Percentiles rank a stretch among this genome's conserved stretches.
Conservation (phyloP, 2,888 invertebrate genomes). For the Arenicola marina region DNA sequence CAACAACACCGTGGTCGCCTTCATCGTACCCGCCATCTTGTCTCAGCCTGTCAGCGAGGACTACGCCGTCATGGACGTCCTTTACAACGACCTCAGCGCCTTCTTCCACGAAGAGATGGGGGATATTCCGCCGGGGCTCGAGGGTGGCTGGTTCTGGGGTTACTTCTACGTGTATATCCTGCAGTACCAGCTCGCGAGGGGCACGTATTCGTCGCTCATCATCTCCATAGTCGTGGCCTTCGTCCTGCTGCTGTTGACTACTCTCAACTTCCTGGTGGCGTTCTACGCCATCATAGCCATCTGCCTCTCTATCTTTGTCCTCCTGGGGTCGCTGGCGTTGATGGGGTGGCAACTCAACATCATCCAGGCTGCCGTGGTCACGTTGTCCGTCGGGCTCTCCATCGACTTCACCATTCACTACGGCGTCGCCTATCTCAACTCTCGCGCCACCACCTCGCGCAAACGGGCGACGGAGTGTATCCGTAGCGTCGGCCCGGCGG, state of each 20-base stretch:
- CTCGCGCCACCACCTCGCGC: conserved; percentile 5
- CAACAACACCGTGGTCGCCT: conserved; percentile 10
- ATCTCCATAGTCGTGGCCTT: conserved; percentile 79
- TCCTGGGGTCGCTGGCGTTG: conserved; percentile 67
- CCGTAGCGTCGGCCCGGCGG: conserved; percentile 75
- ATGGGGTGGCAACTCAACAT: conserved; percentile 86
- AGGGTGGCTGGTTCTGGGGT: conserved; percentile 67
- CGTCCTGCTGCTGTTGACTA: conserved; percentile 78
- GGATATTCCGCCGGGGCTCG: conserved; percentile 77
- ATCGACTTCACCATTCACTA: conserved; percentile 92
- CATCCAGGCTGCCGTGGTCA: conserved; percentile 88
- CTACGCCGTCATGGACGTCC: conserved; percentile 76
- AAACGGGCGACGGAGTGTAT: conserved; percentile 26
- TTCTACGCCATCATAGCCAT: conserved; percentile 82
- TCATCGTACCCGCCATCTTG: conserved; percentile 4
- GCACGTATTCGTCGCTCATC: conserved; percentile 79
- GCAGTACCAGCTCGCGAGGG: conserved; percentile 78
- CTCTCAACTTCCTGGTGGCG: conserved; percentile 80
- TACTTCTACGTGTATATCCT: conserved; percentile 86
- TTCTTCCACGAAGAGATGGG: conserved; percentile 74
- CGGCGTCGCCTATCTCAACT: conserved; percentile 72
- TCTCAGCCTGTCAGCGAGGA: conserved; percentile 67
- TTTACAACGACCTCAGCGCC: conserved; percentile 73
- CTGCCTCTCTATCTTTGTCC: conserved; percentile 80
- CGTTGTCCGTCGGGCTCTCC: conserved; percentile 86